Evolutionary conservation across 2,888 invertebrate genomes (phyloP).

Genomic region (Hydriomena furcata): DNA sequence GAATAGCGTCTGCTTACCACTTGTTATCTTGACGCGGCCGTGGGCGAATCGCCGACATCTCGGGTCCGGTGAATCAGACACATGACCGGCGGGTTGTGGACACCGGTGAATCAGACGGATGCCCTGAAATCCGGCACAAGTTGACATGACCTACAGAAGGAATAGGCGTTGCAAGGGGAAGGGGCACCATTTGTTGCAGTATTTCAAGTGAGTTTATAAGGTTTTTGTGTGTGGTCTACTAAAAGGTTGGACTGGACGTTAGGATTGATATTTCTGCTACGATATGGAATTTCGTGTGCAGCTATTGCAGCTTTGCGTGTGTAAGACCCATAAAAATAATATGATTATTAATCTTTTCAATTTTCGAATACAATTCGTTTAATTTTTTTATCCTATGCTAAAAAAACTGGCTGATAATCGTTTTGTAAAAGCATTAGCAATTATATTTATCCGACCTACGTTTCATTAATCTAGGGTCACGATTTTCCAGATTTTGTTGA

Average conservation of each 20-base stretch:
- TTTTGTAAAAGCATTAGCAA: background rate
- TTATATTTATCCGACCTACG: background rate
- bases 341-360: background rate
- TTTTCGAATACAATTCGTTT: background rate
- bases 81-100: slow-evolving; percentile 16
- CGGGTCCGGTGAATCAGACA: slow-evolving; percentile 36
- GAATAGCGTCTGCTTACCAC: slow-evolving; percentile 50
- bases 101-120: slow-evolving; percentile 37
- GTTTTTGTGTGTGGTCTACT: background rate
- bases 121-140: slow-evolving; percentile 4
- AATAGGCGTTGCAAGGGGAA: slow-evolving; percentile 61
- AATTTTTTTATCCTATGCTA: no score
- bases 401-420: background rate
- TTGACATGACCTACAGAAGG: slow-evolving; percentile 49
- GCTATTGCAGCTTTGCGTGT: background rate
- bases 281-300: no score
- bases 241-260: no score
- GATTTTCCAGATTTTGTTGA: slow-evolving; percentile 16
- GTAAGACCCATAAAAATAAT: background rate
- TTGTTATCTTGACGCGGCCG: slow-evolving; percentile 42
- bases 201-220: slow-evolving; percentile 57
- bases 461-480: background rate
- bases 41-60: slow-evolving; percentile 43
- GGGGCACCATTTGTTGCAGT: slow-evolving; percentile 64
- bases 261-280: no score